Percentiles rank a stretch among this genome's conserved stretches.
Evolutionary conservation across 2,888 invertebrate species (phyloP).

Genomic region (Miltochrista miniata): DNA sequence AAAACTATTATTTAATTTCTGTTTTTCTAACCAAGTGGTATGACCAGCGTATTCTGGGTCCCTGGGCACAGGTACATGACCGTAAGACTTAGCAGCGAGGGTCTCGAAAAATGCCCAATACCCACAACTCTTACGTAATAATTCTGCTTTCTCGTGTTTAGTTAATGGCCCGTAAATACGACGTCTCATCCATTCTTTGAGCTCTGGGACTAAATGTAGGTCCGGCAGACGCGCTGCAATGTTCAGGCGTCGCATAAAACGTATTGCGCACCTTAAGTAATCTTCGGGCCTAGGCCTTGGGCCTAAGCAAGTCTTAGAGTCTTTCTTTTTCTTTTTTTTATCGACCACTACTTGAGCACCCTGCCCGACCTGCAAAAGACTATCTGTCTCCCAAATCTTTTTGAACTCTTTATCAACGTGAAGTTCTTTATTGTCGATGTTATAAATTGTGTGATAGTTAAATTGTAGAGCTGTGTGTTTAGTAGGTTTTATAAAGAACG

Average conservation of each 20-base stretch:
- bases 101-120: slow-evolving; percentile 57
- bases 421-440: slow-evolving; percentile 56
- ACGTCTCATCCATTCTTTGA: slow-evolving; percentile 72
- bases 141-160: slow-evolving; percentile 37
- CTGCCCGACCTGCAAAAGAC: slow-evolving; percentile 53
- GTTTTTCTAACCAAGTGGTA: slow-evolving; percentile 63
- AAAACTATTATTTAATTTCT: slow-evolving; percentile 55
- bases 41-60: slow-evolving; percentile 45
- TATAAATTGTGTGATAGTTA: slow-evolving; percentile 67
- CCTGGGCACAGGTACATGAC: slow-evolving; percentile 51
- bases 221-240: slow-evolving; percentile 70
- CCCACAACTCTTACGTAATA: slow-evolving; percentile 47
- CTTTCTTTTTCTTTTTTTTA: slow-evolving; percentile 47
- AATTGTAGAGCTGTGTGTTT: slow-evolving; percentile 47
- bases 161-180: slow-evolving; percentile 61
- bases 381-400: slow-evolving; percentile 68
- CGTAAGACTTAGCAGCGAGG: slow-evolving; percentile 45
- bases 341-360: slow-evolving; percentile 38
- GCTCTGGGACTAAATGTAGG: slow-evolving; percentile 63
- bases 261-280: slow-evolving; percentile 66
- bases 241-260: slow-evolving; percentile 55
- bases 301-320: slow-evolving; percentile 56
- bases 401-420: slow-evolving; percentile 64
- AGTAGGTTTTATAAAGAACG: slow-evolving; percentile 64
- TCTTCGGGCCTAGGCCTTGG: slow-evolving; percentile 56